Conservation (phyloP, 2,797 vertebrate genomes). For the Hyperoplus immaculatus region DNA sequence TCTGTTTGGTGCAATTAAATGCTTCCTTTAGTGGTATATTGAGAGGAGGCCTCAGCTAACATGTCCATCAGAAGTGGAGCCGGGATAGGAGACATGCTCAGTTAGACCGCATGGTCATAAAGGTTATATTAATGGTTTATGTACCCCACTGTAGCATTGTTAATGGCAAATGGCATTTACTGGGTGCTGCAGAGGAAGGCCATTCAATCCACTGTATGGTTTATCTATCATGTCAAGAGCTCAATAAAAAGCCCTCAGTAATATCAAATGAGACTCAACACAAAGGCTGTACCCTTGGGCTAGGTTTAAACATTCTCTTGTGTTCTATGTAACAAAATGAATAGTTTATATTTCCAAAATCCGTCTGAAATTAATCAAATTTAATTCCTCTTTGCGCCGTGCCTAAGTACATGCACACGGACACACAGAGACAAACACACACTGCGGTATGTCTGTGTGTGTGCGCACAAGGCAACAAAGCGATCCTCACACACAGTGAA, state of each 20-base stretch:
- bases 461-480: conserved; percentile 65
- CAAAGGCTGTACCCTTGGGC: conserved; percentile 83
- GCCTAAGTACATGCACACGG: conserved; percentile 73
- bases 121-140: conserved; percentile 87
- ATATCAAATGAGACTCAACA: conserved; percentile 85
- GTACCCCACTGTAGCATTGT: conserved; percentile 84
- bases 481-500: conserved; percentile 50
- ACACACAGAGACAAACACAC: conserved; percentile 66
- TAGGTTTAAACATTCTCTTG: conserved; percentile 83
- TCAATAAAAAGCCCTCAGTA: conserved; percentile 85
- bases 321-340: conserved; percentile 82
- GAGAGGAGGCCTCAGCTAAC: conserved; percentile 70
- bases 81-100: conserved; percentile 79
- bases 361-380: conserved; percentile 84
- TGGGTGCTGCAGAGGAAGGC: conserved; percentile 82
- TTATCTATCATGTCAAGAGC: conserved; percentile 87
- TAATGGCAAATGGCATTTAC: conserved; percentile 88
- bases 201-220: conserved; percentile 84
- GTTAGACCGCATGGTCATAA: conserved; percentile 83
- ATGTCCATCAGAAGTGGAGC: conserved; percentile 76
- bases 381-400: conserved; percentile 79
- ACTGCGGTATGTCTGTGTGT: conserved; percentile 37
- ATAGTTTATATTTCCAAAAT: conserved; percentile 84
- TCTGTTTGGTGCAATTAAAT: conserved; percentile 85
- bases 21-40: conserved; percentile 79